Evolutionary conservation across 2,888 invertebrate genomes (phyloP).

Genomic region (Tinea trinotella): DNA sequence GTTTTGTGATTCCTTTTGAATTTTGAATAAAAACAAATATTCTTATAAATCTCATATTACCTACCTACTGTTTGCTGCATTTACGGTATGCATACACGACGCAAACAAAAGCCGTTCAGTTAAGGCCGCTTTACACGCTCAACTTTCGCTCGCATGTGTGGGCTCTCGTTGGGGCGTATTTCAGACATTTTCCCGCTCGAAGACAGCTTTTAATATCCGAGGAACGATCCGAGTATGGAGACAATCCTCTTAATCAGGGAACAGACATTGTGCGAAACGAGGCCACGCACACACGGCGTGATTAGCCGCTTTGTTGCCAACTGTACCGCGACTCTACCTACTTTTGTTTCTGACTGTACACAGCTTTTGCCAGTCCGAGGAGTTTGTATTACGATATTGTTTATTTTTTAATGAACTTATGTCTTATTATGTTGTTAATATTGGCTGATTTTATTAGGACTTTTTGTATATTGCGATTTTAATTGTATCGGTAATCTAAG

Average conservation of each 20-base stretch:
- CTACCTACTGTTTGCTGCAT: neutral
- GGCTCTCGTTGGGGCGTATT: conserved; percentile 4
- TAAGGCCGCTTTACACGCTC: conserved; percentile 11
- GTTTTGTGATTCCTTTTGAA: too few relatives aligned
- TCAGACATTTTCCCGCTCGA: conserved; percentile 27
- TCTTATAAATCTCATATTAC: neutral
- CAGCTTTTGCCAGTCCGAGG: conserved; percentile 13
- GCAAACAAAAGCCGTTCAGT: conserved; percentile 10
- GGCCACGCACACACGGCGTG: conserved; percentile 65
- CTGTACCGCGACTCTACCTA: conserved; percentile 38
- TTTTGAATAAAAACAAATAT: too few relatives aligned
- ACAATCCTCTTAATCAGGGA: conserved; percentile 70
- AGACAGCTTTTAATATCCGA: conserved; percentile 68
- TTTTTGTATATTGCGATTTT: too few relatives aligned
- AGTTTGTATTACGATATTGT: conserved; percentile 15
- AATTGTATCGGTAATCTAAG: too few relatives aligned
- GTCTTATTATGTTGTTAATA: neutral
- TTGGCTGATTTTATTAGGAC: too few relatives aligned
- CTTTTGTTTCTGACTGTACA: conserved; percentile 47
- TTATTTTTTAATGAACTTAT: conserved; percentile 2
- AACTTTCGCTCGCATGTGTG: conserved; percentile 10
- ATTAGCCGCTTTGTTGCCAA: conserved; percentile 54
- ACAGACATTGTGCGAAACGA: conserved; percentile 66
- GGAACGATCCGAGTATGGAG: conserved; percentile 45
- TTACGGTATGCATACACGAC: neutral